A percentile compares a stretch with the other conserved stretches of the same genome.
phyloP scores from a whole-genome alignment of 1,140 invertebrate species.

The Cotesia vestalis region DNA sequence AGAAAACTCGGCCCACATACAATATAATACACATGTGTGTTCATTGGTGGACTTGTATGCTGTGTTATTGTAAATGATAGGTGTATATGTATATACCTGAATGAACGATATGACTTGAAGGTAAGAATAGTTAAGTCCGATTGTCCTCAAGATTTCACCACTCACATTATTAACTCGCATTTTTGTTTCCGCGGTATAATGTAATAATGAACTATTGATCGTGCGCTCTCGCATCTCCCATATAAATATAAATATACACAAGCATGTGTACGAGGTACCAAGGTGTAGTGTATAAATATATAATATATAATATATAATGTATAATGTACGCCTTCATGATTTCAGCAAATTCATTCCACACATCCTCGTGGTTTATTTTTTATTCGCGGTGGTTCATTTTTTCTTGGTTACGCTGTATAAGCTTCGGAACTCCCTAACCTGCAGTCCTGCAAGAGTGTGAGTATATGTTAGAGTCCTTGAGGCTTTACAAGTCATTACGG shows the following conservation, averaged over 20 bases:
- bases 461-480: constrained; percentile 1
- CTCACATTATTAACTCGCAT: constrained; percentile 22
- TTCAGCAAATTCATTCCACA: constrained; percentile 27
- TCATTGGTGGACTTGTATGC: background rate
- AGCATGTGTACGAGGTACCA: too few relatives aligned
- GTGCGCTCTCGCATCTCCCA: constrained; percentile 13
- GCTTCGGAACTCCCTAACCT: constrained; percentile 11
- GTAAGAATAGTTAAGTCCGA: constrained; percentile 34
- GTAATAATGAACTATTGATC: constrained; percentile 38
- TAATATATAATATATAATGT: too few relatives aligned
- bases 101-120: constrained; percentile 1
- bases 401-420: constrained; percentile 9
- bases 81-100: background rate
- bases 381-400: constrained; percentile 10
- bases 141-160: constrained; percentile 37
- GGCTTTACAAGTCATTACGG: constrained; percentile 51
- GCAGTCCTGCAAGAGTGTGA: background rate
- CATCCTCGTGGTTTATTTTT: constrained; percentile 22
- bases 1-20: constrained; percentile 17
- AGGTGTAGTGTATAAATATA: too few relatives aligned
- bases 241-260: too few relatives aligned
- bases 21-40: background rate
- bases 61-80: background rate
- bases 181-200: constrained; percentile 33
- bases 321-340: constrained; percentile 23